Evolutionary conservation across 2,797 vertebrate species (phyloP).

Genomic region (Gallirallus australis): DNA sequence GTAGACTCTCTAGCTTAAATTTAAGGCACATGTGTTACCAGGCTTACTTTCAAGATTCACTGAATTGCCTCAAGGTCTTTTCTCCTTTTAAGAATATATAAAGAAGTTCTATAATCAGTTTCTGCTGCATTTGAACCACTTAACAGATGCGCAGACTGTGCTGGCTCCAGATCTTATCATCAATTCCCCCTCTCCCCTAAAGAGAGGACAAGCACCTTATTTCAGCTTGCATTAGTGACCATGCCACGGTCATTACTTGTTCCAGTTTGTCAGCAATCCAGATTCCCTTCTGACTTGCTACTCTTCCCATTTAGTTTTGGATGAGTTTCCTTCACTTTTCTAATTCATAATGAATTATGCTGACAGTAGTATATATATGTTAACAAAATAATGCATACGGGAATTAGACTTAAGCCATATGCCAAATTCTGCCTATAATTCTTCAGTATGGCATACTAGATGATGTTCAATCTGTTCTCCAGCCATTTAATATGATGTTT

Average conservation of each 20-base stretch:
- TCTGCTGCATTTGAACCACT: conserved; percentile 32
- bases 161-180: conserved; percentile 71
- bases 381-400: conserved; percentile 67
- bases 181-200: conserved; percentile 37
- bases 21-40: neutral
- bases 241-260: conserved; percentile 19
- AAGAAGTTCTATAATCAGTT: conserved; percentile 13
- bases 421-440: conserved; percentile 64
- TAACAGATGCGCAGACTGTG: conserved; percentile 43
- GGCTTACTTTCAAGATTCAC: neutral
- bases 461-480: conserved; percentile 6
- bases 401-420: conserved; percentile 65
- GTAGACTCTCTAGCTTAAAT: neutral
- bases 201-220: conserved; percentile 48
- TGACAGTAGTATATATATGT: conserved; percentile 49
- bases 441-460: conserved; percentile 5
- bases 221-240: conserved; percentile 48
- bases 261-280: conserved; percentile 56
- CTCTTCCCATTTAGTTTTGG: conserved; percentile 58
- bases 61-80: neutral
- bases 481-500: conserved; percentile 26
- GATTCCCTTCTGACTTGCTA: conserved; percentile 2
- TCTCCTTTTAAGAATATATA: conserved; percentile 28
- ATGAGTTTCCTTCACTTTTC: conserved; percentile 52
- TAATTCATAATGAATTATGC: conserved; percentile 55